A percentile compares a stretch with the other conserved stretches of the same genome.
Evolutionary conservation across 2,113 vertebrate species (phyloP).

Genomic region (Corvus moneduloides): DNA sequence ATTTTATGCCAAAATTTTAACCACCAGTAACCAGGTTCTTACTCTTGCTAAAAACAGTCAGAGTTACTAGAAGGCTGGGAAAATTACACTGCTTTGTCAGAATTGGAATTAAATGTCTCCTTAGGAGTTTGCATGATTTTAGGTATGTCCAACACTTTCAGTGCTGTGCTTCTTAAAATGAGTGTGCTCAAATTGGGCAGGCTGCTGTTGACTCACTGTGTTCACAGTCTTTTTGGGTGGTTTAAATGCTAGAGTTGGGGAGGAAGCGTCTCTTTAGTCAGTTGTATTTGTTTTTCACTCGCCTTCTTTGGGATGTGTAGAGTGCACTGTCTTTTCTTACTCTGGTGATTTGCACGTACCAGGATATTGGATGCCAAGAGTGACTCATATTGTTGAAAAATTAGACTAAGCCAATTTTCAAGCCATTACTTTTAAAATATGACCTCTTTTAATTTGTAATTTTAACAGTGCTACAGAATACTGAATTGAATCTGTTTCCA

Average conservation of each 20-base stretch:
- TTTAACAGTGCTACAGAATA: neutral
- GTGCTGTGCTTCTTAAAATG: neutral
- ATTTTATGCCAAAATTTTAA: neutral
- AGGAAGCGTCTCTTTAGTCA: neutral
- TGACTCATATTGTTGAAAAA: neutral
- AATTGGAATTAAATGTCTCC: neutral
- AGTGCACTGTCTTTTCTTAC: neutral
- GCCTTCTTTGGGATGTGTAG: neutral
- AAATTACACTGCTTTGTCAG: neutral
- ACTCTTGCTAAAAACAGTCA: neutral
- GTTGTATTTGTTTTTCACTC: neutral
- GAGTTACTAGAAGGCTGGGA: neutral
- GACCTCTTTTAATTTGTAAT: neutral
- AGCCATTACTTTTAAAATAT: neutral
- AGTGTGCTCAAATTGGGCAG: neutral
- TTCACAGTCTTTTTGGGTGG: neutral
- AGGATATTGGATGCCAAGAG: neutral
- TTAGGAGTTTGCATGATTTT: neutral
- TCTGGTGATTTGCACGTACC: neutral
- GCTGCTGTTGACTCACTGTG: neutral
- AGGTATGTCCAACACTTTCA: neutral
- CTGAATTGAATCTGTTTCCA: neutral
- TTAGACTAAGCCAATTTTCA: neutral
- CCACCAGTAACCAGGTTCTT: neutral
- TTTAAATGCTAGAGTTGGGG: neutral